These are phyloP conservation scores for Leptopilina clavipes DNA, from an alignment of 1,140 invertebrate species.

Conservation along the genomic window DNA sequence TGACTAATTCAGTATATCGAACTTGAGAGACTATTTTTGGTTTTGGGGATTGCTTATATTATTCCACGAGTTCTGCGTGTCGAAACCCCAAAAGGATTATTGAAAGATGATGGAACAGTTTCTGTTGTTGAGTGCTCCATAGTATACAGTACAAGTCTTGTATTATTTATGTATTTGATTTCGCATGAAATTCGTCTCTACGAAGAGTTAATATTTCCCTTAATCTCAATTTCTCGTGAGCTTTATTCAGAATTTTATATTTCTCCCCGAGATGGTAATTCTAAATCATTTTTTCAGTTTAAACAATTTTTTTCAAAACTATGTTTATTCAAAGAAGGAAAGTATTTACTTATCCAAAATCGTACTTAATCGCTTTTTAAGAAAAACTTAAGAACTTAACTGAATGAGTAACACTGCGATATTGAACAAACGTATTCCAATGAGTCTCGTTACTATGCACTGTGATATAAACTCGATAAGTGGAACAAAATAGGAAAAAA, in stretches of 20 bases:
- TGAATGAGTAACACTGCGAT: neutral
- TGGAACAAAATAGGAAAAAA: too few species aligned
- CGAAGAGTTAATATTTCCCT: too few species aligned
- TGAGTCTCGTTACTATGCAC: neutral
- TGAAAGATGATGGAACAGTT: neutral
- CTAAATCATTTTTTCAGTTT: too few species aligned
- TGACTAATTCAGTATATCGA: neutral
- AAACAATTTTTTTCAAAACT: too few species aligned
- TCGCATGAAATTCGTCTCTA: neutral
- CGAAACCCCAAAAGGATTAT: neutral
- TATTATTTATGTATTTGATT: neutral
- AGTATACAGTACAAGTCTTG: neutral
- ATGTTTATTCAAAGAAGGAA: too few species aligned
- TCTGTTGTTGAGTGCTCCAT: neutral
- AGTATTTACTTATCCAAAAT: too few species aligned
- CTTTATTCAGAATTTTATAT: too few species aligned
- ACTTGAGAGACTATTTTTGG: neutral
- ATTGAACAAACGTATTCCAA: constrained; percentile 4
- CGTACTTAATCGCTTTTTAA: neutral
- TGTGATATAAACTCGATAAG: neutral
- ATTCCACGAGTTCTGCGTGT: neutral
- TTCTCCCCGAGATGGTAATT: too few species aligned
- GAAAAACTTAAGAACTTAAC: neutral
- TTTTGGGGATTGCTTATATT: neutral
- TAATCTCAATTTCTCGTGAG: too few species aligned